These are phyloP conservation scores for Tupiocoris notatus DNA, from an alignment of 2,888 invertebrate species.

Conservation along the genomic window DNA sequence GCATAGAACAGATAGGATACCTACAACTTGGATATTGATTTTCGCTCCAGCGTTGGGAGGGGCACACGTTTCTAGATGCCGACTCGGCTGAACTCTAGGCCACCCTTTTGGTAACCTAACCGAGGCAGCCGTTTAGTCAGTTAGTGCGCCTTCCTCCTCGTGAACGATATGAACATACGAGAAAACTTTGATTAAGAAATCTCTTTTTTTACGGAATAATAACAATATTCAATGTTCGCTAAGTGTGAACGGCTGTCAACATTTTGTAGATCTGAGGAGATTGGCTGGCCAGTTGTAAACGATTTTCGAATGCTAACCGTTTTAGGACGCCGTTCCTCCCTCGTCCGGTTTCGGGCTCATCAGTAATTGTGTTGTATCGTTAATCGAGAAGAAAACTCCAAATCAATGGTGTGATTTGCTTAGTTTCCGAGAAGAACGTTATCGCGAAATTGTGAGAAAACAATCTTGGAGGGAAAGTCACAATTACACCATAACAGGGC, in stretches of 20 bases:
- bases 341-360: background rate
- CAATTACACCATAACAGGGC: background rate
- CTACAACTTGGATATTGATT: background rate
- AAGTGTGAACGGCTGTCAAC: background rate
- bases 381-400: background rate
- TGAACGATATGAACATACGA: background rate
- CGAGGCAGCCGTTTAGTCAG: background rate
- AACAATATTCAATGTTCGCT: background rate
- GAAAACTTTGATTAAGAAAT: too few species aligned
- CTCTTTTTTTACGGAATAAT: background rate
- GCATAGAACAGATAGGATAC: background rate
- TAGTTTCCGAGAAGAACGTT: background rate
- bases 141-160: background rate
- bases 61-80: background rate
- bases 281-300: background rate
- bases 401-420: background rate
- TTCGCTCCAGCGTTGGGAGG: background rate
- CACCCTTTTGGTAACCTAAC: background rate
- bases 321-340: background rate
- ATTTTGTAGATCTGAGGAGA: background rate
- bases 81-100: too few species aligned
- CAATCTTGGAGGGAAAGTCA: background rate
- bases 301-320: background rate
- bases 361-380: background rate
- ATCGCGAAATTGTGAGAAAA: background rate